Conservation (phyloP, 1,140 invertebrate species). For the Lordiphosa clarofinis region DNA sequence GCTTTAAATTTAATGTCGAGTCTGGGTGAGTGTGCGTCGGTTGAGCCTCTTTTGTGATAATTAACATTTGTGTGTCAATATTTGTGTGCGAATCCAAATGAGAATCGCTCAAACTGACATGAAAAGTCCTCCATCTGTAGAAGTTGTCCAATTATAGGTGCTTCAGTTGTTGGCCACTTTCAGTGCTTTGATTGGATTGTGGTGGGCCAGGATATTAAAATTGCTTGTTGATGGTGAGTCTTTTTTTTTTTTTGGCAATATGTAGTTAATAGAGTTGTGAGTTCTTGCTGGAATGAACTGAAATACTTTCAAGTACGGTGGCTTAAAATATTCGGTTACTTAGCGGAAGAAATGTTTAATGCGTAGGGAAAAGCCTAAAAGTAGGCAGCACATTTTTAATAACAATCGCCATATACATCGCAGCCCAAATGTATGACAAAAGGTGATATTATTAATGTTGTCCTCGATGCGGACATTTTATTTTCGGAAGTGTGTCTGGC, state of each 20-base stretch:
- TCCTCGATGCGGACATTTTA: too few species aligned
- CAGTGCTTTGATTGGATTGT: slow-evolving; percentile 3
- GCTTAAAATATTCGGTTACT: too few species aligned
- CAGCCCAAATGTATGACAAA: too few species aligned
- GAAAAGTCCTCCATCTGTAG: slow-evolving; percentile 5
- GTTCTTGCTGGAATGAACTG: slow-evolving; percentile 8
- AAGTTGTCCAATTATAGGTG: slow-evolving; percentile 31
- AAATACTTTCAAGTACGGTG: too few species aligned
- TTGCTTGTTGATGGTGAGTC: too few species aligned
- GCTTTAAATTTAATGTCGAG: slow-evolving; percentile 51
- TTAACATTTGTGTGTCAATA: slow-evolving; percentile 65
- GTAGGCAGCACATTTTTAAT: too few species aligned
- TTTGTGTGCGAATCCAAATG: slow-evolving; percentile 34
- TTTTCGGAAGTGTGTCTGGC: too few species aligned
- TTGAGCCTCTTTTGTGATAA: slow-evolving; percentile 24
- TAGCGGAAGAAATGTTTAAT: too few species aligned
- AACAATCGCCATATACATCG: too few species aligned
- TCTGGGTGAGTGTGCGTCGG: slow-evolving; percentile 6
- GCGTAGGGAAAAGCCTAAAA: too few species aligned
- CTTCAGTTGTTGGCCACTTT: slow-evolving; percentile 10
- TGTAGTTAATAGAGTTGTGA: background rate
- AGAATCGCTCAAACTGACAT: slow-evolving; percentile 22
- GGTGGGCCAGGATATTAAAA: too few species aligned
- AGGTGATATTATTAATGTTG: too few species aligned
- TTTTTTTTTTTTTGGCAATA: background rate